Percentiles rank a stretch among this genome's conserved stretches.
Evolutionary conservation across 2,113 vertebrate species (phyloP).

Genomic region (western clawed frog (Xenopus tropicalis)): DNA sequence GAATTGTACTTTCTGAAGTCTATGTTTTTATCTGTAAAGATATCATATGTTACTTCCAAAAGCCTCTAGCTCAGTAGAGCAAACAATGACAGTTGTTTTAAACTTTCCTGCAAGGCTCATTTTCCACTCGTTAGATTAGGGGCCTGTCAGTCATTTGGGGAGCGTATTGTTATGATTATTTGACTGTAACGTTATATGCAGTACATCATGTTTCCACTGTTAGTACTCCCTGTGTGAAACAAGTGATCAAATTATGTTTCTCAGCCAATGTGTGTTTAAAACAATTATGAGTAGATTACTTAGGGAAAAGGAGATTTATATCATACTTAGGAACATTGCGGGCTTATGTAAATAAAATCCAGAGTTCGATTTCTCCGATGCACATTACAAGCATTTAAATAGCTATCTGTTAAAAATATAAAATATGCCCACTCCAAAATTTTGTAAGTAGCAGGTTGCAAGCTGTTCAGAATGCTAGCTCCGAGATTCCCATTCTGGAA

Average conservation of each 20-base stretch:
- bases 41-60: conserved; percentile 2
- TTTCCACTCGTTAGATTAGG: background rate
- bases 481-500: too few species aligned
- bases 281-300: background rate
- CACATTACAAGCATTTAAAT: too few species aligned
- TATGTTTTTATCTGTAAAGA: conserved; percentile 5
- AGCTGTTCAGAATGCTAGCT: too few species aligned
- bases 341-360: too few species aligned
- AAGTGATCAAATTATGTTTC: background rate
- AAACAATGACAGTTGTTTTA: conserved; percentile 26
- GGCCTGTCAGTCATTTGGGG: conserved; percentile 13
- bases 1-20: conserved; percentile 6
- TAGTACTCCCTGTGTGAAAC: background rate
- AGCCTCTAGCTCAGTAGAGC: conserved; percentile 1
- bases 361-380: too few species aligned
- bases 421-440: too few species aligned
- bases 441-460: too few species aligned
- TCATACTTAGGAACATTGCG: too few species aligned
- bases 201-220: background rate
- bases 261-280: background rate
- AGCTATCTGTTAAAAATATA: too few species aligned
- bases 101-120: conserved; percentile 18
- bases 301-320: too few species aligned
- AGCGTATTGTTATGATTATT: background rate
- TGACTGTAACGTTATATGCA: background rate